A percentile compares a stretch with the other conserved stretches of the same genome.
phyloP scores from a whole-genome alignment of 2,113 vertebrate species.

The Zootoca vivipara region DNA sequence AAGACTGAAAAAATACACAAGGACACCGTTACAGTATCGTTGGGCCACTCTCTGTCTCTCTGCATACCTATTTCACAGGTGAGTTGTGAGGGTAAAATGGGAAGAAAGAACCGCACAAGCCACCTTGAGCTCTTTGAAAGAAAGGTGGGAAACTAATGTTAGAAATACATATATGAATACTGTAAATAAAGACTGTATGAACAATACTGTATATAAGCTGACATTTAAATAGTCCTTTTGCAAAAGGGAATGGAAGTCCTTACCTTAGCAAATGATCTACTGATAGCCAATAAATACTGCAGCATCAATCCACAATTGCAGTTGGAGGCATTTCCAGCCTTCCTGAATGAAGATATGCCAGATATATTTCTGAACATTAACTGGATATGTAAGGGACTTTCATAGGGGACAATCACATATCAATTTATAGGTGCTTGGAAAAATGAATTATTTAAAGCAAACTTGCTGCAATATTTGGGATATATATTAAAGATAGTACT shows the following conservation, averaged over 20 bases:
- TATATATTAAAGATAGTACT: not conserved
- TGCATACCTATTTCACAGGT: no score
- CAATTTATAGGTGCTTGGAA: not conserved
- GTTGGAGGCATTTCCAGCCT: not conserved
- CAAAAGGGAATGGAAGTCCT: not conserved
- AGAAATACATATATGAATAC: no score
- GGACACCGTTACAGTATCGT: not conserved
- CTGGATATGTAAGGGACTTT: not conserved
- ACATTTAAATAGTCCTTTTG: not conserved
- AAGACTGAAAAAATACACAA: not conserved
- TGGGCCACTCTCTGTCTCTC: no score
- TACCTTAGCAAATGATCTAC: not conserved
- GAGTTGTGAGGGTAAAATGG: no score
- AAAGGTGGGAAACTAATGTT: no score
- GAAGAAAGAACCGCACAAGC: no score
- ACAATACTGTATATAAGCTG: not conserved
- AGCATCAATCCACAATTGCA: not conserved
- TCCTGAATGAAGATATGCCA: not conserved
- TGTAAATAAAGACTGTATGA: not conserved
- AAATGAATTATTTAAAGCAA: conserved; percentile 6
- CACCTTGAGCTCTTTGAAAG: no score
- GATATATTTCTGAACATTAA: not conserved
- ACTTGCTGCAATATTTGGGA: not conserved
- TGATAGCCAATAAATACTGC: not conserved
- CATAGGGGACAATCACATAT: not conserved